Conservation (phyloP, 2,888 invertebrate species). For the Hipparchia semele region DNA sequence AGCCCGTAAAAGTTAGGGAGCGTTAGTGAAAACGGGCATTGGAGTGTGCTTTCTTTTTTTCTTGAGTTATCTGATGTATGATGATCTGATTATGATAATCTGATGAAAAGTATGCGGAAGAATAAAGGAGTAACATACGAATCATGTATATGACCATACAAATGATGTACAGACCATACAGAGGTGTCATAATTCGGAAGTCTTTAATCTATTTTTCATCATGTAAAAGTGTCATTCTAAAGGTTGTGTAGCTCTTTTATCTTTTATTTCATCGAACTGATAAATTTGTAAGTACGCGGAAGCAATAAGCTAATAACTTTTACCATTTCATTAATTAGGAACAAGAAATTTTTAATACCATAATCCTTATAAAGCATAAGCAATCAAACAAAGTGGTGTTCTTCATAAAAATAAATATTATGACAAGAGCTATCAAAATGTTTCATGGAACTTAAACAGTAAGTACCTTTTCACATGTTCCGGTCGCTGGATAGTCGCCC, state of each 20-base stretch:
- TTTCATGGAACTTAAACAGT: neutral
- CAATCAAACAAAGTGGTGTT: conserved; percentile 21
- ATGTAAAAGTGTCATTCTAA: no score
- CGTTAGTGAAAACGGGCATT: no score
- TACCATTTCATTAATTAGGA: neutral
- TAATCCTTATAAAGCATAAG: neutral
- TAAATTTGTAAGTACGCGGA: neutral
- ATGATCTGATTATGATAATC: no score
- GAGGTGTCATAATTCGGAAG: no score
- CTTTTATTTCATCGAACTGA: neutral
- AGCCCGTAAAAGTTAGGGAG: no score
- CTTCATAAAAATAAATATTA: conserved; percentile 42
- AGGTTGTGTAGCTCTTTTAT: neutral
- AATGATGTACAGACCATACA: no score
- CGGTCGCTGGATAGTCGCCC: neutral
- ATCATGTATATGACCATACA: no score
- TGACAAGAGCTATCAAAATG: conserved; percentile 41
- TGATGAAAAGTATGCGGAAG: no score
- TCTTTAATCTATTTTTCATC: no score
- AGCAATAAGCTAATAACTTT: neutral
- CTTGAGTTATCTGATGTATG: no score
- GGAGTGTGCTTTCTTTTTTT: no score
- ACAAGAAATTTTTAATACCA: neutral
- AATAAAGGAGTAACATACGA: no score
- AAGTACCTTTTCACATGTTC: neutral